Base-by-base conservation (phyloP, 2,888 invertebrate species). In the Drepana falcataria region DNA sequence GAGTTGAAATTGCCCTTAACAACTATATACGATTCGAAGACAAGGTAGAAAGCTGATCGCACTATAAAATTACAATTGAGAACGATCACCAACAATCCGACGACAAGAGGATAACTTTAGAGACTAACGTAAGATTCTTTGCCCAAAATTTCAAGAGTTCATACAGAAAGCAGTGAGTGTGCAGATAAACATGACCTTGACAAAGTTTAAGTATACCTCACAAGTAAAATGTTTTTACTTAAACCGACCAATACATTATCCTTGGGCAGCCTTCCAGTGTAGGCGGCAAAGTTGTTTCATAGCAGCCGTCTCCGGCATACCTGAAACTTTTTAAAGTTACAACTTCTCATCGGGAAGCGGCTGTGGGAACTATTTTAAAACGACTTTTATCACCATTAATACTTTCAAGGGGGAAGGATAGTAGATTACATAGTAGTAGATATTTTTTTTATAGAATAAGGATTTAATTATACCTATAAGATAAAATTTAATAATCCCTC, bases 361-460 rank as follows among this genome's bases (percentile, higher is more conserved):
- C 54, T 48, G 59, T 54, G 59, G 61, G 57, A 78, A 80, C 82
- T 80, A 80, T 82, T 85, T 82, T 80, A 74, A 78, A 83, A 77
- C 75, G 66, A 79, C 75, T 83, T 81, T 81, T 80, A 77, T 74
- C 71, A 72, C 77, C 72, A 78, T 78, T 76, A 80, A 79, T 81
- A 78, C 70, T 83, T 81, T 66, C 65, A 61, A 63, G 60, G 64
- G 64, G 63, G 59, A 63, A 53, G 63, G 65, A 68, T 68, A 3
- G 37, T 2, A 37, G 37, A 37, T 4, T 4, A 37, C 37, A 4
- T 3, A 41, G 52, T n/a, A n/a, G n/a, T n/a, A n/a, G n/a, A n/a
- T n/a, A n/a, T n/a, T n/a, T n/a, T n/a, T n/a, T n/a, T n/a, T n/a
- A n/a, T n/a, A n/a, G n/a, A n/a, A n/a, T n/a, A n/a, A n/a, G n/a